These are phyloP conservation scores for Phlogophora meticulosa DNA, from an alignment of 2,888 invertebrate species.

Conservation along the genomic window DNA sequence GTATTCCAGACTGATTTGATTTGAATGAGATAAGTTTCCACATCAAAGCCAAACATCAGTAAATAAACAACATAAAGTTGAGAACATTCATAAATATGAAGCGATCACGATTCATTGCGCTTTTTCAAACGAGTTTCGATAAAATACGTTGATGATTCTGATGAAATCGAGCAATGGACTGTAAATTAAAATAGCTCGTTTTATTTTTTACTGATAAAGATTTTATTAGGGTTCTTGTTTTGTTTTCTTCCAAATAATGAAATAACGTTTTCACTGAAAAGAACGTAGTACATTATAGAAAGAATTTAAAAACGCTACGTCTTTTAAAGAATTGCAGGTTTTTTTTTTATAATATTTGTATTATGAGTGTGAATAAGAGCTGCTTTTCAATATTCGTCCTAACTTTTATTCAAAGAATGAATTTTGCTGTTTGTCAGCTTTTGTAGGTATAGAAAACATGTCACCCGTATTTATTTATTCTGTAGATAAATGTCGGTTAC, in stretches of 20 bases:
- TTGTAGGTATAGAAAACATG: no score
- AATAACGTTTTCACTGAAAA: background rate
- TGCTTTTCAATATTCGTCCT: no score
- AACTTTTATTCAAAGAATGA: no score
- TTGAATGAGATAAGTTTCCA: slow-evolving; percentile 44
- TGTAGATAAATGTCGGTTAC: no score
- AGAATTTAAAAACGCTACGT: no score
- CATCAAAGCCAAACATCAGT: slow-evolving; percentile 46
- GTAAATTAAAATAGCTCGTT: slow-evolving; percentile 46
- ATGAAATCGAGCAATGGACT: slow-evolving; percentile 52
- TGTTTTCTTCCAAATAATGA: background rate
- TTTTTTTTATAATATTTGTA: no score
- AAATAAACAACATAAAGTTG: slow-evolving; percentile 51
- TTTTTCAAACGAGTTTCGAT: slow-evolving; percentile 53
- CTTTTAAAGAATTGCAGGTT: no score
- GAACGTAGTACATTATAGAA: background rate
- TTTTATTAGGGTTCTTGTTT: slow-evolving; percentile 20
- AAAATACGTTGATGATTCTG: slow-evolving; percentile 47
- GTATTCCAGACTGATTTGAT: slow-evolving; percentile 50
- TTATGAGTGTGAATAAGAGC: no score
- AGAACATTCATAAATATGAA: slow-evolving; percentile 53
- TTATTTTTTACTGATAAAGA: slow-evolving; percentile 33
- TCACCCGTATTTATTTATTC: no score
- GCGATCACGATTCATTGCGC: slow-evolving; percentile 54
- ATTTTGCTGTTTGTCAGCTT: no score